Evolutionary conservation across 37 sponge, comb jelly and placozoan genomes (phyloP), one percentile per base, ranked within the genome.

Genomic region (Oopsacas minuta): DNA sequence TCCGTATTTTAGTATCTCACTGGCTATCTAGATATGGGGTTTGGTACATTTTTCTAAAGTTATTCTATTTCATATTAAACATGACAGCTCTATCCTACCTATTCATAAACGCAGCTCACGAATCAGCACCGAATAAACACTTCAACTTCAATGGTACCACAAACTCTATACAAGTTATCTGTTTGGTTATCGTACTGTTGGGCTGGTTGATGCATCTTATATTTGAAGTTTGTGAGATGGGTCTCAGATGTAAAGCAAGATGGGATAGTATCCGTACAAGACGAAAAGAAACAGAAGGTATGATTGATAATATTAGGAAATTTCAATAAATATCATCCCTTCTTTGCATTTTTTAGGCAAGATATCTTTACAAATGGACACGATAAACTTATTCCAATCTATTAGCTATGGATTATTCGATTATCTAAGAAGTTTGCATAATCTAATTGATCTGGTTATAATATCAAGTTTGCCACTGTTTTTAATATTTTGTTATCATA

Each of bases 21-120:
- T 61, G 75, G 75, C 75, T 61, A 61, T 20, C 75, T 25, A 61
- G 30, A 61, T 61, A 61, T 61, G 75, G 75, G 75, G 22, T 12
- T 34, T 61, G 75, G 75, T 61, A 61, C 30, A 61, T 61, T 34
- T 5, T n/a, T 25, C 75, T 61, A 25, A 61, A 61, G 30, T 20
- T 10, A 3, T 25, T 61, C 30, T 61, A 32, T 34, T 61, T 61
- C 75, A 61, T 61, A 20, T 34, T 61, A 5, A 61, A 61, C 75
- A 61, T 61, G 75, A n/a, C 75, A 3, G 75, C 75, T 32, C 75
- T 61, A 5, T 61, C 75, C 22, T 61, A 20, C 75, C 75, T 61
- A 12, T 61, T 61, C 22, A 61, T 61, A 61, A 32, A 61, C 75
- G 75, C 75, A n/a, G 75, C 75, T n/a, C 32, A 61, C 30, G 32